Evolutionary conservation across 35 echinoderm and acorn worm species (phyloP).

Genomic region (Lytechinus variegatus): DNA sequence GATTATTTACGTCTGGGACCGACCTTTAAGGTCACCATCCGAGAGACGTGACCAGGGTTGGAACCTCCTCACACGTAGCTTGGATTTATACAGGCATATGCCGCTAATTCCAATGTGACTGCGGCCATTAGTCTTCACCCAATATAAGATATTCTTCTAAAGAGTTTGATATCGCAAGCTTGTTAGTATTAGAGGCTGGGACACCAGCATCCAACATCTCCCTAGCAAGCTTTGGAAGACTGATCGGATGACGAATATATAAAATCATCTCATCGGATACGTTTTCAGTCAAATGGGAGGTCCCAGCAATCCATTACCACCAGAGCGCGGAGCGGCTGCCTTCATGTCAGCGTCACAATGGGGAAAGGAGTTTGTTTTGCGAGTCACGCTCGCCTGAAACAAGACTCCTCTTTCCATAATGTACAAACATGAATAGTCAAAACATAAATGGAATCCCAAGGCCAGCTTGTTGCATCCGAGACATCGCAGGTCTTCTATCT

Average conservation of each 20-base stretch:
- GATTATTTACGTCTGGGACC: too few species aligned
- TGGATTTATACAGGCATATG: too few species aligned
- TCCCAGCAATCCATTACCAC: neutral
- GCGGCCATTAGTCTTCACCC: too few species aligned
- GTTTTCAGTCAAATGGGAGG: neutral
- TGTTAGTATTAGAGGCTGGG: neutral
- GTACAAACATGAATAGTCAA: neutral
- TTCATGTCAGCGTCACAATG: neutral
- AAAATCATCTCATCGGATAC: neutral
- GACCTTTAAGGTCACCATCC: too few species aligned
- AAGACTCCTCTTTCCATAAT: neutral
- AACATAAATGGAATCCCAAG: neutral
- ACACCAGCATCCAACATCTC: neutral
- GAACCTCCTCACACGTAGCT: too few species aligned
- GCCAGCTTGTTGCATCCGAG: neutral
- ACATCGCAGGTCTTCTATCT: neutral
- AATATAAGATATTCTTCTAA: too few species aligned
- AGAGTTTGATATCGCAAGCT: too few species aligned
- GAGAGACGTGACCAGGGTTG: too few species aligned
- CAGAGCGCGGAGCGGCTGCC: neutral
- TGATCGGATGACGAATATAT: neutral
- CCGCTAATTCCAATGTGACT: too few species aligned
- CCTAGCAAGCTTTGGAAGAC: neutral
- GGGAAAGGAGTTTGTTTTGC: neutral
- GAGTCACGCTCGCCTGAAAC: neutral